Percentiles rank a stretch among this genome's conserved stretches.
These are phyloP conservation scores for Pipa parva DNA, from an alignment of 2,113 vertebrate species.

Conservation along the genomic window DNA sequence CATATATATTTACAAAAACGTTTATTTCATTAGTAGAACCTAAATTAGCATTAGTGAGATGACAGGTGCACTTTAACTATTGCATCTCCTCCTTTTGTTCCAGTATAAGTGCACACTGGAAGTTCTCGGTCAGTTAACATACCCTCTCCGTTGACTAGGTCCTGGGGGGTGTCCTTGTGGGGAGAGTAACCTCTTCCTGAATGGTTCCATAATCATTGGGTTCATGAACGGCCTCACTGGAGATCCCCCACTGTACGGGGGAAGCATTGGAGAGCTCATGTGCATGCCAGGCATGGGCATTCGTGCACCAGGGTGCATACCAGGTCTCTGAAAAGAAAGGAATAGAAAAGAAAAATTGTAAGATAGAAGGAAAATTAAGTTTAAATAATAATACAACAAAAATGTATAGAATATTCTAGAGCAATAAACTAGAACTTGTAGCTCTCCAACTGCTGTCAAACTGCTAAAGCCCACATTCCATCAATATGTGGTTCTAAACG, in stretches of 20 bases:
- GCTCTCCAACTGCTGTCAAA: too few relatives aligned
- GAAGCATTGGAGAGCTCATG: slow-evolving; percentile 74
- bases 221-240: slow-evolving; percentile 82
- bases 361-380: neutral
- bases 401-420: too few relatives aligned
- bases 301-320: slow-evolving; percentile 72
- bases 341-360: neutral
- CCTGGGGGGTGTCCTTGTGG: slow-evolving; percentile 77
- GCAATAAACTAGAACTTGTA: too few relatives aligned
- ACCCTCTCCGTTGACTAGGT: slow-evolving; percentile 81
- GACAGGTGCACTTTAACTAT: too few relatives aligned
- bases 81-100: slow-evolving; percentile 1
- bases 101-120: neutral
- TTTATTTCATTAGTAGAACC: too few relatives aligned
- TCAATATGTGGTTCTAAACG: too few relatives aligned
- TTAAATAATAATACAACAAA: too few relatives aligned
- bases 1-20: too few relatives aligned
- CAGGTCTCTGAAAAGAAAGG: slow-evolving; percentile 65
- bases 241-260: slow-evolving; percentile 75
- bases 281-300: slow-evolving; percentile 78
- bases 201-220: slow-evolving; percentile 79
- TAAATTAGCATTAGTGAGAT: too few relatives aligned
- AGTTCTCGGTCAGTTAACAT: slow-evolving; percentile 56
- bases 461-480: too few relatives aligned
- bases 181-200: slow-evolving; percentile 82